phyloP scores from a whole-genome alignment of 2,113 vertebrate genomes.

The Himantopus leucocephalus region DNA sequence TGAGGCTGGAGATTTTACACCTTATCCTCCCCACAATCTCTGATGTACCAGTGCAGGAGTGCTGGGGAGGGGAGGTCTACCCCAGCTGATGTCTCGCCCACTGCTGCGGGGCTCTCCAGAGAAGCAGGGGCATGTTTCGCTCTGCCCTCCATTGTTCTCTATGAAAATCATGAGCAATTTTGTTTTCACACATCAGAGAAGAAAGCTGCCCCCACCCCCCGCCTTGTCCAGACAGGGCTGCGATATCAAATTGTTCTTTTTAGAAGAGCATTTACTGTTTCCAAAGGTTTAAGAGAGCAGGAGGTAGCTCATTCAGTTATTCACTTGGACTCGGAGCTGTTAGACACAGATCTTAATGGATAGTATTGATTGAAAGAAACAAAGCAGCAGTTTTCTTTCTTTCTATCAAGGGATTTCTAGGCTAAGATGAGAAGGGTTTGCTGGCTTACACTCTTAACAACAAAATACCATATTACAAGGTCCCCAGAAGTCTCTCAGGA shows the following conservation, averaged over 20 bases:
- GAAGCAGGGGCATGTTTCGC: not conserved
- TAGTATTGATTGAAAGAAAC: constrained; percentile 67
- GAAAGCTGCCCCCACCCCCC: not conserved
- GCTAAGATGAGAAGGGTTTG: constrained; percentile 26
- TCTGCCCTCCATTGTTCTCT: not conserved
- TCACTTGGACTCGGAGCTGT: constrained; percentile 37
- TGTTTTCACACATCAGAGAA: not conserved
- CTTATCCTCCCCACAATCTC: not conserved
- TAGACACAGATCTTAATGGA: constrained; percentile 66
- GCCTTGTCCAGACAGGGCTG: not conserved
- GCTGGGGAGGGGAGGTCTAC: not conserved
- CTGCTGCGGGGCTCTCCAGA: rapidly evolving
- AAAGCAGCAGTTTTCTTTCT: constrained; percentile 45
- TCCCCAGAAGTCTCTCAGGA: constrained; percentile 17
- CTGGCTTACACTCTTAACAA: not conserved
- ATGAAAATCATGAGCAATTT: not conserved
- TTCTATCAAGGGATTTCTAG: constrained; percentile 30
- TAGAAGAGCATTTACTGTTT: constrained; percentile 38
- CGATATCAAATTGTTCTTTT: constrained; percentile 38
- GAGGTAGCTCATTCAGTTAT: constrained; percentile 46
- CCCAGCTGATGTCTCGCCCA: not conserved
- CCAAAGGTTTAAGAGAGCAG: constrained; percentile 44
- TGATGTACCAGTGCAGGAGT: not conserved
- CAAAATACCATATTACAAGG: constrained; percentile 33
- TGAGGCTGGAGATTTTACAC: not conserved